phyloP scores from a whole-genome alignment of 1,140 invertebrate species.

The Cyphomyrmex costatus region DNA sequence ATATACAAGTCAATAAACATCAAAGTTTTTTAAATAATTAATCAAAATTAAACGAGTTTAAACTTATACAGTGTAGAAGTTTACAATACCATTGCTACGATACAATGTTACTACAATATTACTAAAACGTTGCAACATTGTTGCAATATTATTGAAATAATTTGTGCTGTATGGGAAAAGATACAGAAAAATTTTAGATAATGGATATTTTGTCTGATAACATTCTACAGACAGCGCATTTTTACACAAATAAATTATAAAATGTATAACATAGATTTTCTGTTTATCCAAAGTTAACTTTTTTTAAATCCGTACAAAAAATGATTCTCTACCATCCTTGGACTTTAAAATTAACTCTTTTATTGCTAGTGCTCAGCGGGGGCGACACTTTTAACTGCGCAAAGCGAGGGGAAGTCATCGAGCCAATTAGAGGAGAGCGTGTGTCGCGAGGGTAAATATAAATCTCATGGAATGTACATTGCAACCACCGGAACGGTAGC shows the following conservation, averaged over 20 bases:
- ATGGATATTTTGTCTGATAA: neutral
- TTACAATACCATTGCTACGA: too few relatives aligned
- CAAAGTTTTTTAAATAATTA: neutral
- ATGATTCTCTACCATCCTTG: neutral
- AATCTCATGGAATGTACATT: slow-evolving; percentile 33
- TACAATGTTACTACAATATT: too few relatives aligned
- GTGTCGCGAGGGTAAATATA: slow-evolving; percentile 51
- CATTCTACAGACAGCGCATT: neutral
- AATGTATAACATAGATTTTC: too few relatives aligned
- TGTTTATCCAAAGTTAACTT: neutral
- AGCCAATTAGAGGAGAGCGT: slow-evolving; percentile 57
- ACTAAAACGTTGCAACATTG: too few relatives aligned
- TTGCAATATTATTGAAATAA: too few relatives aligned
- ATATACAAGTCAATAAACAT: neutral
- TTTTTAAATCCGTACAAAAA: neutral
- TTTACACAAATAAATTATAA: too few relatives aligned
- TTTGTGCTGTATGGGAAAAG: too few relatives aligned
- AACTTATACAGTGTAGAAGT: too few relatives aligned
- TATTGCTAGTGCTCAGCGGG: neutral
- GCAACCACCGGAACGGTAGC: slow-evolving; percentile 65
- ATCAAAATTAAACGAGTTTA: neutral
- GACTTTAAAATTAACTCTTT: slow-evolving; percentile 12
- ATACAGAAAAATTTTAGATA: neutral
- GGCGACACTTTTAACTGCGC: slow-evolving; percentile 15
- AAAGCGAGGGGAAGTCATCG: neutral